Evolutionary conservation across 2,888 invertebrate genomes (phyloP), one percentile per base, ranked within the genome.

Genomic region (Phanerotoma sp.): DNA sequence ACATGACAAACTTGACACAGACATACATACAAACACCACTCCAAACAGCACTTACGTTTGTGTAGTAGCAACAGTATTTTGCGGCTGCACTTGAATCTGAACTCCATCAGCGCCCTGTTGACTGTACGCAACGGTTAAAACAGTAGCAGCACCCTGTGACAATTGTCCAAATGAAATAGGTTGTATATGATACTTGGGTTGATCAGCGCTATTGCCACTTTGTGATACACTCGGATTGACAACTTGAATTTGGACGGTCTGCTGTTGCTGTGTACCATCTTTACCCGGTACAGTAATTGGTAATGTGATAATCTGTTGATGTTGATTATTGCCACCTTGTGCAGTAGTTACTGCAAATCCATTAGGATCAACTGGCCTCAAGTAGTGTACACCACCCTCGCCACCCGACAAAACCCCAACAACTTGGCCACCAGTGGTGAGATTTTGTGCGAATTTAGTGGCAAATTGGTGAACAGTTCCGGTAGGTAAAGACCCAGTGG

Each of bases 251-350:
- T 90, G 90, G 35, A 91, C 86, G 35, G 88, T 89, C 64, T 85
- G 80, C 61, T 79, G 80, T 50, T 79, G 87, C 64, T 87, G 87
- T 1, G 89, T 87, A 69, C 90, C 90, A 63, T 77, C 77, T 66
- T 89, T 89, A 2, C 89, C 89, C 1, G 89, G 88, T 77, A 90
- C 83, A 10, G 87, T 83, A 63, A 90, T 88, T 25, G 90, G 91
- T 72, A 91, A 77, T n/a, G 89, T 86, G 65, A 91, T 89, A 62
- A 89, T 81, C 57, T 85, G 87, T 64, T 85, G 87, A 65, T 75
- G 79, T 47, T 83, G 83, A 58, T 74, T 74, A 49, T 75, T 77
- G 13, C 58, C 40, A 32, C 75, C 68, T 3, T 72, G 67, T 60
- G 77, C 25, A 5, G 25, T 76, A 3, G 74, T 70, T 3, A 75